Evolutionary conservation across 2,888 invertebrate genomes (phyloP), one percentile per base, ranked within the genome.

Genomic region (Chalcosyrphus nemorum): DNA sequence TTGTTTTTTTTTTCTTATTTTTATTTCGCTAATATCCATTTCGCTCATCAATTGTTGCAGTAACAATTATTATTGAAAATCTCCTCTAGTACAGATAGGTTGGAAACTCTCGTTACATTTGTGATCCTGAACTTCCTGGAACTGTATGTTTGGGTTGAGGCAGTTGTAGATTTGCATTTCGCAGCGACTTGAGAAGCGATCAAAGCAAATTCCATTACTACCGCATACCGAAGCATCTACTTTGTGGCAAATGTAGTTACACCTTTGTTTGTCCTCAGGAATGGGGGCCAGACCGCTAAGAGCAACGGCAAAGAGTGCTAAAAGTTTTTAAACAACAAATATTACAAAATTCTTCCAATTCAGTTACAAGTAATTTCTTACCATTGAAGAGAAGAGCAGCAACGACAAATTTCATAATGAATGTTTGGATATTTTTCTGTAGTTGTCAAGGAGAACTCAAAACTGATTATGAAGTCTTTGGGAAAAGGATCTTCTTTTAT

Each of bases 171-270:
- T 88, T 57, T 90, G 89, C 87, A 90, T 81, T 0, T 89, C 86
- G 29, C 90, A 90, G 57, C 88, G 88, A 81, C 90, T 90, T 85
- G 90, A 86, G 41, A 90, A 90, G 71, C 89, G 89, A 7, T 90
- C 88, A 13, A 88, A 21, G 50, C 90, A 90, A 35, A 88, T 50
- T 6, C 89, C 88, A 56, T 89, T 90, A 11, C 87, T 78, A 45
- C 89, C 89, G 17, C 90, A 90, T 17, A 90, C 87, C 0, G 89
- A 89, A 43, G 72, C 21, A 68, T 41, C 38, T 2, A 35, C 7
- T 57, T 57, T 29, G 70, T 80, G 21, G 74, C 81, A 45, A 86
- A 54, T 15, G 86, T 56, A 21, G 2, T 78, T 38, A 72, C 80
- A 43, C 66, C 74, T 82, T 24, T 13, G 74, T 4, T 41, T 38